Evolutionary conservation across 2,888 invertebrate species (phyloP), one percentile per base, ranked within the genome.

Genomic region (Melanostoma mellinum): DNA sequence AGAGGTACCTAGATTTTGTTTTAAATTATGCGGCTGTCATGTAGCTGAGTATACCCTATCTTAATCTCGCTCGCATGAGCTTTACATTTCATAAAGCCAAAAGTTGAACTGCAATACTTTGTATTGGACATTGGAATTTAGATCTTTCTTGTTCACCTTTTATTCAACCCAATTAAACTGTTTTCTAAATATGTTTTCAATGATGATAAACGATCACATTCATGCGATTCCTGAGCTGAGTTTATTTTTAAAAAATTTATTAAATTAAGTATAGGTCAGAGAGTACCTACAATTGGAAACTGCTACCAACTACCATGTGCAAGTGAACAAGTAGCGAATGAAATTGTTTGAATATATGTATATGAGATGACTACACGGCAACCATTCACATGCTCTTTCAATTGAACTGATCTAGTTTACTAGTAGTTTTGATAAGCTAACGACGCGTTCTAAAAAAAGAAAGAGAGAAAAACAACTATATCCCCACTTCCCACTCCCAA

Each of bases 371-470:
- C 3, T 20, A 36, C 46, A 65, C 36, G 60, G 20, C 76, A 65
- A 46, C 36, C 61, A 81, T 76, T 81, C 81, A 72, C 81, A 77
- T 81, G 77, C 77, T 72, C 77, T 72, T 73, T 52, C 82, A 77
- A 78, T 82, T 82, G 73, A 78, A 78, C 73, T 71, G 82, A 78
- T 78, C 82, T 82, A 81, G 55, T 81, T 81, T 75, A 56, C 33
- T 8, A 67, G 50, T 44, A 2, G 20, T 6, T 32, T 72, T 72
- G 77, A 73, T 72, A 81, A 68, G 65, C 60, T 67, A 52, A 63
- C 79, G 58, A 55, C 10, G 33, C 52, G 65, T 68, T 58, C 63
- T 55, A 58, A 44, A 67, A 42, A 50, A 63, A 63, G 9, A 52
- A 52, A 52, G 32, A 30, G 33, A 6, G 20, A 20, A 20, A 20